phyloP scores from a whole-genome alignment of 2,888 invertebrate species.

The Lymantria monacha region DNA sequence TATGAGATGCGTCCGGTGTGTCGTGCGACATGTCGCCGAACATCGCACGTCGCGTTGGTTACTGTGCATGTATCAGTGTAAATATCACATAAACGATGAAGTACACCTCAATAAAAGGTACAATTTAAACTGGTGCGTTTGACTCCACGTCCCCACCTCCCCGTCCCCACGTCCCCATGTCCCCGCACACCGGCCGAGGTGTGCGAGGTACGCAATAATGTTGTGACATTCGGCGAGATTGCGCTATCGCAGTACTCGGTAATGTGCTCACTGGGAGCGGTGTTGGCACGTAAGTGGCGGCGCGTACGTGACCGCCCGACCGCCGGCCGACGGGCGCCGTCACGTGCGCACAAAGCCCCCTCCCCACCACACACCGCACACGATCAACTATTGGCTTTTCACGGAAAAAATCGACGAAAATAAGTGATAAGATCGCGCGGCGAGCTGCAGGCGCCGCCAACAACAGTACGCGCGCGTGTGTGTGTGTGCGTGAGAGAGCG shows the following conservation, averaged over 20 bases:
- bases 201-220: neutral
- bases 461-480: slow-evolving; percentile 65
- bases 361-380: slow-evolving; percentile 30
- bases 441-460: slow-evolving; percentile 70
- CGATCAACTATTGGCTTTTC: slow-evolving; percentile 67
- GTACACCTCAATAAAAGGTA: slow-evolving; percentile 59
- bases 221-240: neutral
- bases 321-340: slow-evolving; percentile 39
- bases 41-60: neutral
- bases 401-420: slow-evolving; percentile 73
- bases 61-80: slow-evolving; percentile 26
- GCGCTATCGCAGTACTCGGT: neutral
- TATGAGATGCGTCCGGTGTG: slow-evolving; percentile 7
- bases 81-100: slow-evolving; percentile 54
- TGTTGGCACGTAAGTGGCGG: slow-evolving; percentile 8
- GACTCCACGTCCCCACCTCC: slow-evolving; percentile 3
- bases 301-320: slow-evolving; percentile 24
- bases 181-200: neutral
- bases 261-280: neutral
- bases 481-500: slow-evolving; percentile 70
- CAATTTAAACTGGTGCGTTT: slow-evolving; percentile 17
- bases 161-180: neutral
- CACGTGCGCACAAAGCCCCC: slow-evolving; percentile 47
- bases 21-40: neutral
- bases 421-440: slow-evolving; percentile 73